phyloP scores from a whole-genome alignment of 2,113 vertebrate species.

The Gulo gulo region DNA sequence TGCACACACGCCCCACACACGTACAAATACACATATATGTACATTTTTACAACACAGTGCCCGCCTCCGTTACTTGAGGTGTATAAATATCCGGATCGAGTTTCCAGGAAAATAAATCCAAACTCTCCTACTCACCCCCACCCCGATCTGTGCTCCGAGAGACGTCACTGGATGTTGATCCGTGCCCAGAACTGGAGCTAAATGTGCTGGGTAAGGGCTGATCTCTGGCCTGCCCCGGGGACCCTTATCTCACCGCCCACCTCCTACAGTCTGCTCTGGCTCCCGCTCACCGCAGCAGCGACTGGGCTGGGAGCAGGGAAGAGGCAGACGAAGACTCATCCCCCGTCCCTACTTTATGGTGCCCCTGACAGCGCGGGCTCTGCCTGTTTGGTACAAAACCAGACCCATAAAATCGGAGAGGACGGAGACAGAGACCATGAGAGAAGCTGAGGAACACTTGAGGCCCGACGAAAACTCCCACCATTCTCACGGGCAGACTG shows the following conservation, averaged over 20 bases:
- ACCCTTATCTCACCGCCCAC: neutral
- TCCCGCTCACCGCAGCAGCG: neutral
- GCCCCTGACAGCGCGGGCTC: fast-evolving
- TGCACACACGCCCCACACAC: neutral
- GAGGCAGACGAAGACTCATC: neutral
- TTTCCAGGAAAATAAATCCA: neutral
- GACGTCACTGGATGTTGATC: neutral
- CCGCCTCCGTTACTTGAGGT: neutral
- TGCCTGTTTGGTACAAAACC: neutral
- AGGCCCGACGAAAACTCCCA: neutral
- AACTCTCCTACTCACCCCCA: neutral
- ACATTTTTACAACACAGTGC: neutral
- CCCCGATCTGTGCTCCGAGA: neutral
- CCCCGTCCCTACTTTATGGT: neutral
- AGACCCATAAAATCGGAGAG: neutral
- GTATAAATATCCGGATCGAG: neutral
- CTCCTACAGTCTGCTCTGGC: neutral
- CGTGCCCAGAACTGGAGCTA: neutral
- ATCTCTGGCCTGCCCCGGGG: neutral
- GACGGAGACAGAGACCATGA: neutral
- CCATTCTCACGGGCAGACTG: neutral
- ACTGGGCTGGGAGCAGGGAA: neutral
- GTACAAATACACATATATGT: neutral
- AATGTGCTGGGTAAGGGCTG: neutral
- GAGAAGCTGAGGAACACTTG: neutral